Evolutionary conservation across 1,140 invertebrate species (phyloP).

Genomic region (Brachystomella parvula): DNA sequence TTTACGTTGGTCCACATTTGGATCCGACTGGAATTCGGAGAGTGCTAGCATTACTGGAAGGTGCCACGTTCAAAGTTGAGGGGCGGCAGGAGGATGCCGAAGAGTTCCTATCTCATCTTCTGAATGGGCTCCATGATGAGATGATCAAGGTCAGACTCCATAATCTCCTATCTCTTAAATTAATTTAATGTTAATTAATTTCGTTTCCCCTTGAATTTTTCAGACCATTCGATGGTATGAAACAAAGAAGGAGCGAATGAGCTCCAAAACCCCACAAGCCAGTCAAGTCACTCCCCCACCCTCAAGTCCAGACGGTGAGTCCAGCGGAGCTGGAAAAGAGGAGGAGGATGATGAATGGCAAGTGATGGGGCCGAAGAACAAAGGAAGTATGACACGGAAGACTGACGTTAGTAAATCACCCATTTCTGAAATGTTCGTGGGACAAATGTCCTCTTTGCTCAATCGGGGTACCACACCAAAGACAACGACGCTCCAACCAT

Average conservation of each 20-base stretch:
- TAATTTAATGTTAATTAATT: too few relatives aligned
- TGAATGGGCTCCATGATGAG: conserved; percentile 91
- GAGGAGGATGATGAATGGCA: conserved; percentile 48
- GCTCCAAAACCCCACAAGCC: neutral
- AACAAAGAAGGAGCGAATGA: conserved; percentile 40
- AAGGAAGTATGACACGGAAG: conserved; percentile 70
- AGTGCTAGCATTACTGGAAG: conserved; percentile 41
- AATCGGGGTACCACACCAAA: conserved; percentile 64
- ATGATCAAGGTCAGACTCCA: conserved; percentile 67
- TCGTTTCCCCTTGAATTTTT: conserved; percentile 35
- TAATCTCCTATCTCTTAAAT: neutral
- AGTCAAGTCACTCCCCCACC: neutral
- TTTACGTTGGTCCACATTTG: conserved; percentile 27
- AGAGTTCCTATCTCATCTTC: conserved; percentile 82
- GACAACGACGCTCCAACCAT: conserved; percentile 75
- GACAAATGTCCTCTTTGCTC: conserved; percentile 74
- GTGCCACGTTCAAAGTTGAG: conserved; percentile 58
- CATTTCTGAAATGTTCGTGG: conserved; percentile 83
- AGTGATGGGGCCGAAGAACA: conserved; percentile 79
- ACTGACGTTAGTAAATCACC: conserved; percentile 76
- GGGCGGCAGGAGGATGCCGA: conserved; percentile 90
- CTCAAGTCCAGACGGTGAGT: conserved; percentile 16
- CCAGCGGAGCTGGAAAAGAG: conserved; percentile 47
- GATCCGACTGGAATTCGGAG: conserved; percentile 35
- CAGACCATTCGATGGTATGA: conserved; percentile 62